A percentile compares a stretch with the other conserved stretches of the same genome.
These are phyloP conservation scores for Villa cingulata DNA, from an alignment of 2,888 invertebrate genomes.

Conservation along the genomic window DNA sequence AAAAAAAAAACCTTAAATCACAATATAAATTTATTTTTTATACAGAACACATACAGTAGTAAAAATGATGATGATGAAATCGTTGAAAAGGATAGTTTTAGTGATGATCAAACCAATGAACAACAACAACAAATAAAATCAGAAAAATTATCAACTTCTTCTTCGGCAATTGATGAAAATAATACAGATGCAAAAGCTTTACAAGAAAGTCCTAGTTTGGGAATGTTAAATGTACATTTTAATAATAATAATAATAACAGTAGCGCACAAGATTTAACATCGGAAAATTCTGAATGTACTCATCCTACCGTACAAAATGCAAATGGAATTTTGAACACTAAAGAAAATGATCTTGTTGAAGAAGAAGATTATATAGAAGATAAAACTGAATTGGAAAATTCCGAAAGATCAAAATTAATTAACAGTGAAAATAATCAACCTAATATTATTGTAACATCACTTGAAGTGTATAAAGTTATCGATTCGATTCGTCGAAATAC, in stretches of 20 bases:
- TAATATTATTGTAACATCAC: constrained; percentile 23
- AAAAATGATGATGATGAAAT: neutral
- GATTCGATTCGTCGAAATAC: constrained; percentile 71
- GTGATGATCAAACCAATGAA: constrained; percentile 9
- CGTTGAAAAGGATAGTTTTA: neutral
- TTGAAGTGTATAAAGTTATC: constrained; percentile 57
- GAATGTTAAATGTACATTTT: constrained; percentile 20
- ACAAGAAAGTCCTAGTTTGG: constrained; percentile 34
- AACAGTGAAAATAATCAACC: neutral
- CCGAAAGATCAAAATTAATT: neutral
- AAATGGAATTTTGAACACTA: constrained; percentile 34
- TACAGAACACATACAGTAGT: too few species aligned
- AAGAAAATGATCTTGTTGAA: constrained; percentile 22
- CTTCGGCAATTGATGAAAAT: too few species aligned
- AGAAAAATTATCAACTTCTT: too few species aligned
- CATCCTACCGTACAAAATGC: constrained; percentile 33
- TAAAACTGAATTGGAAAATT: neutral
- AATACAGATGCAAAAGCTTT: constrained; percentile 11
- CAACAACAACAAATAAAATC: neutral
- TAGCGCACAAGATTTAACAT: constrained; percentile 34
- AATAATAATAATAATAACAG: constrained; percentile 28
- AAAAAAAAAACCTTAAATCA: too few species aligned
- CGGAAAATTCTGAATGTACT: constrained; percentile 32
- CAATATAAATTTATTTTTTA: too few species aligned
- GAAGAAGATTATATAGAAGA: neutral